Base-by-base conservation (phyloP, 1,140 invertebrate species). In the Bombus impatiens region DNA sequence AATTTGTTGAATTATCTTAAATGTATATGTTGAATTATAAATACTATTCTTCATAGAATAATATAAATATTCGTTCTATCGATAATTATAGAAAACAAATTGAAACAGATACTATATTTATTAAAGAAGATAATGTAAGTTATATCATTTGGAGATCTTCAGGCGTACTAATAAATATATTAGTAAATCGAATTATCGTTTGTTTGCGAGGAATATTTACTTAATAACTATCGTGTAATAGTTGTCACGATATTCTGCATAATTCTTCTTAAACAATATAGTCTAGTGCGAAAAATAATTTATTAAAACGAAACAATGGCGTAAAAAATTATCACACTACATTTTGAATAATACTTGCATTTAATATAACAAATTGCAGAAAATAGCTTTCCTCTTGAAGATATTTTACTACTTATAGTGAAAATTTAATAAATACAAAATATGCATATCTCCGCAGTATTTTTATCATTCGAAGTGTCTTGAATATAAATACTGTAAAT, bases 391-490 rank as follows among this genome's bases (percentile, higher is more conserved):
- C 78, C 42, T 28, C 47, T 82, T 70, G 68, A 65, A 82, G 28
- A 68, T 86, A 86, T 82, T 86, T 86, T 86, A 86, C 70, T 86
- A 86, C 62, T 68, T 62, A 40, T 37, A 75, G 65, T 57, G 47
- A 67, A 75, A 81, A 67, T 86, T 86, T 81, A 86, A 86, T 86
- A 86, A 86, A 86, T 82, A 86, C 59, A 70, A 86, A 44, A 57
- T 62, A 82, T 86, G 84, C 47, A 76, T 86, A 86, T 85, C 84
- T 68, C 28, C 68, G 79, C 47, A 75, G 8, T 86, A 86, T 82
- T 86, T 85, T 80, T 85, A 85, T 85, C 78, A 72, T 85, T 85
- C 53, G 18, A 84, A 84, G 47, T 57, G 37, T 85, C 53, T 80
- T 85, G 80, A 85, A 59, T 47, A 85, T n/a, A 53, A 47, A 42